phyloP scores from a whole-genome alignment of 2,113 vertebrate genomes.

The Chaetorhynchus papuensis region DNA sequence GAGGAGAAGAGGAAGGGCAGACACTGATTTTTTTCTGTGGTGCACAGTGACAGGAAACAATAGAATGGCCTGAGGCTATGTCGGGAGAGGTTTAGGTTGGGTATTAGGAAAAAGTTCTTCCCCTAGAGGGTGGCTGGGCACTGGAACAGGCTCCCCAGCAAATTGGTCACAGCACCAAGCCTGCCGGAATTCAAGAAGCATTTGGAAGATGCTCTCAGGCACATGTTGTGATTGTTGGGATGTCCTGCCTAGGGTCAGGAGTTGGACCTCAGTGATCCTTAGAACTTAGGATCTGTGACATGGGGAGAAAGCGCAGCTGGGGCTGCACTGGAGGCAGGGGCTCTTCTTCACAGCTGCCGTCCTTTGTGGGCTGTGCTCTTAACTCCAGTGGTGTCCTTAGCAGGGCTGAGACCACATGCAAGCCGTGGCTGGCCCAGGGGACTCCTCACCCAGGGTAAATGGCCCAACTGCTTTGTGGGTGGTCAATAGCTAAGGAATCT shows the following conservation, averaged over 20 bases:
- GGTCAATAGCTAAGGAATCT: background rate
- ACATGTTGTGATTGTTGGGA: background rate
- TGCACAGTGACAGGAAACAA: background rate
- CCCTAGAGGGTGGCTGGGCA: background rate
- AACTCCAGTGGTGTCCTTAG: background rate
- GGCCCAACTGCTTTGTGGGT: background rate
- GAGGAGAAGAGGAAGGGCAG: background rate
- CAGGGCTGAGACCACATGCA: too few relatives aligned
- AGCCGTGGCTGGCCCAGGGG: background rate
- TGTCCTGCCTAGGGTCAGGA: background rate
- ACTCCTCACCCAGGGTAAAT: background rate
- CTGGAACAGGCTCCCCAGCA: background rate
- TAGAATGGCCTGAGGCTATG: background rate
- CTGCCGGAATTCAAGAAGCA: background rate
- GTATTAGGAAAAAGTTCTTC: background rate
- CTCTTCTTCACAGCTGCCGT: background rate
- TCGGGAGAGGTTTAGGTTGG: background rate
- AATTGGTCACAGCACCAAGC: background rate
- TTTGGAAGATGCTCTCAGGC: background rate
- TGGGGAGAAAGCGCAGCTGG: rapidly evolving
- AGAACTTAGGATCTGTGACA: background rate
- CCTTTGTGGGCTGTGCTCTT: rapidly evolving
- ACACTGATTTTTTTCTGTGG: background rate
- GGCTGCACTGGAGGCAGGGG: rapidly evolving
- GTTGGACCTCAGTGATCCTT: background rate